Conservation (phyloP, 2,797 vertebrate genomes). For the Helostoma temminkii region DNA sequence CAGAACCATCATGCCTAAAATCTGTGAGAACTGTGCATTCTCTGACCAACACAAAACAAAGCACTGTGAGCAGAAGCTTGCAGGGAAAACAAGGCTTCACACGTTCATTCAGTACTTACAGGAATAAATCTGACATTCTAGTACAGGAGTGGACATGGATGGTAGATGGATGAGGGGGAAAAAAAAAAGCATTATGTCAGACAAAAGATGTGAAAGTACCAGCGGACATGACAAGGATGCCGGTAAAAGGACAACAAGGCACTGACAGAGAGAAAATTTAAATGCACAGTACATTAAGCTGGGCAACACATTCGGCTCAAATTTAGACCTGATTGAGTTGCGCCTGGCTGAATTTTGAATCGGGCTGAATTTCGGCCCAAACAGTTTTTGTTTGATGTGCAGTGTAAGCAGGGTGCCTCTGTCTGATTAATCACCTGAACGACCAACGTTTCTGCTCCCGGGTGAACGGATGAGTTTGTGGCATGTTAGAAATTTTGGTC, state of each 20-base stretch:
- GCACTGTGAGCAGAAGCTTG: conserved; percentile 2
- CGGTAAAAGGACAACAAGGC: background rate
- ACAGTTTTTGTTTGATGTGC: no score
- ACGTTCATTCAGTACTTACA: conserved; percentile 63
- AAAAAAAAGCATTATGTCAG: conserved; percentile 36
- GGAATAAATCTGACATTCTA: conserved; percentile 68
- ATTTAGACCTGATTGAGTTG: no score
- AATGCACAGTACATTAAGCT: no score
- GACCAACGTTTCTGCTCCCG: no score
- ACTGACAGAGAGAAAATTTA: background rate
- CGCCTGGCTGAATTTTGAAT: no score
- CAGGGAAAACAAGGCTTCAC: conserved; percentile 23
- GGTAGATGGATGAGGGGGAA: conserved; percentile 27
- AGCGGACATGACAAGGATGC: background rate
- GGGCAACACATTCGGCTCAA: no score
- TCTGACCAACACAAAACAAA: conserved; percentile 36
- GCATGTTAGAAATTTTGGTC: no score
- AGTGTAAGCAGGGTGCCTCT: no score
- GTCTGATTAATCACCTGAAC: no score
- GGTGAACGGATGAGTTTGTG: no score
- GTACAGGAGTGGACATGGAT: conserved; percentile 25
- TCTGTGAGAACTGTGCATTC: conserved; percentile 26
- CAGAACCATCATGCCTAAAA: conserved; percentile 54
- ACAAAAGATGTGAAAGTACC: conserved; percentile 5
- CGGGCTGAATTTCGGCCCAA: no score